Conservation (phyloP, 2,113 vertebrate species). For the Clupea harengus region DNA sequence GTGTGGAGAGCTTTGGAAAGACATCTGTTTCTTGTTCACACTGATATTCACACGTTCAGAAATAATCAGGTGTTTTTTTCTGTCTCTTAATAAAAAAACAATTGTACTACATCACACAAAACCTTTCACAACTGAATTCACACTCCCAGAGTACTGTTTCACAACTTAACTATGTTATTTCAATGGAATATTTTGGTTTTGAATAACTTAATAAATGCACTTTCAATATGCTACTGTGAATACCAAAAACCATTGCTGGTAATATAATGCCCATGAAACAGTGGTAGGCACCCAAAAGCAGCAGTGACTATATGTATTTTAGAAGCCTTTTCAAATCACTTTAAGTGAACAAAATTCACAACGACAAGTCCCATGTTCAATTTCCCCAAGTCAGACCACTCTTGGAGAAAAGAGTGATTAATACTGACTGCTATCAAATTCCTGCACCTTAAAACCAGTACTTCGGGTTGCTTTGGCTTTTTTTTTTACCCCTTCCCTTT, state of each 20-base stretch:
- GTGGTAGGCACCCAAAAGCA: not conserved
- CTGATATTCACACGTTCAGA: conserved; percentile 15
- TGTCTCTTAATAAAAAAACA: not conserved
- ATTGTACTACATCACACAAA: conserved; percentile 1
- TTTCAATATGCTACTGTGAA: conserved; percentile 14
- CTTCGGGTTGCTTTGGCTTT: not conserved
- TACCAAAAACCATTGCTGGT: not conserved
- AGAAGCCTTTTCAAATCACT: conserved; percentile 12
- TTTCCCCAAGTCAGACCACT: conserved; percentile 16
- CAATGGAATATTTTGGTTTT: conserved; percentile 8
- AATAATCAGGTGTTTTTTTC: not conserved
- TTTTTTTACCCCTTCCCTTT: not conserved
- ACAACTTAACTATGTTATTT: not conserved
- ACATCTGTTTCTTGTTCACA: conserved; percentile 14
- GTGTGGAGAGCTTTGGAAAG: not conserved
- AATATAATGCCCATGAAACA: conserved; percentile 10
- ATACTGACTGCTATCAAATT: conserved; percentile 27
- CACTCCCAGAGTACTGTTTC: not conserved
- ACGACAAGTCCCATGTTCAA: conserved; percentile 26
- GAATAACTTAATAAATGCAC: conserved; percentile 10
- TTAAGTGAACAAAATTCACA: conserved; percentile 17
- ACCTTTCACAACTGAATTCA: not conserved
- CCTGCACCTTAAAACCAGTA: conserved; percentile 11
- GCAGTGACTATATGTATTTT: conserved; percentile 7
- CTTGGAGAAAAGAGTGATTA: conserved; percentile 19